Conservation (phyloP, 1,140 invertebrate genomes). For the Parapsyche elsis region DNA sequence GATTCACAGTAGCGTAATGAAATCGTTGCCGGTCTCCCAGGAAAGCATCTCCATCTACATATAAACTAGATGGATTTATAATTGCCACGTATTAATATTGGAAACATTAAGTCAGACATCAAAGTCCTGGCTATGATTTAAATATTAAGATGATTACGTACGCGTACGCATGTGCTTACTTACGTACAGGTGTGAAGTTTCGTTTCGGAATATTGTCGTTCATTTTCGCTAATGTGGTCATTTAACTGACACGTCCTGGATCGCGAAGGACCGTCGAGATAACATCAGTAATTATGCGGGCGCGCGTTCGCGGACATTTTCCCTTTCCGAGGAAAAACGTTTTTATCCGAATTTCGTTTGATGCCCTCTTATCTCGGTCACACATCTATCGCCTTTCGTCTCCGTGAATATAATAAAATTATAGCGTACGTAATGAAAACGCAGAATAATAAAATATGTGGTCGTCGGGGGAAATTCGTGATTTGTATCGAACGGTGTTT, state of each 20-base stretch:
- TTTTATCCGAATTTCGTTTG: not conserved
- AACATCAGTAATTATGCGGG: conserved; percentile 34
- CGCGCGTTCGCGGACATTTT: conserved; percentile 12
- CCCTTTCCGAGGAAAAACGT: not conserved
- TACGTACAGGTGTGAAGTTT: not conserved
- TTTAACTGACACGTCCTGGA: not conserved
- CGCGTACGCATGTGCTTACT: not conserved
- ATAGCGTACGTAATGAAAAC: not conserved
- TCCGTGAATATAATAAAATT: not conserved
- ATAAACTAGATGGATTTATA: conserved; percentile 23
- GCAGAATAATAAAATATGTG: too few relatives aligned
- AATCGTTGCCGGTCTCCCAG: not conserved
- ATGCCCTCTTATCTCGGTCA: not conserved
- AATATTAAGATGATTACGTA: too few relatives aligned
- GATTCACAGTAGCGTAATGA: conserved; percentile 10
- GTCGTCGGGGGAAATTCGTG: too few relatives aligned
- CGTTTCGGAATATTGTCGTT: not conserved
- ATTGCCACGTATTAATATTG: conserved; percentile 17
- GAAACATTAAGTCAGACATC: not conserved
- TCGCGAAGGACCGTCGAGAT: conserved; percentile 10
- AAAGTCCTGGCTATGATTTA: not conserved
- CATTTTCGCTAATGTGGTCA: conserved; percentile 10
- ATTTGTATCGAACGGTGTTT: too few relatives aligned
- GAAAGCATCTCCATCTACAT: not conserved
- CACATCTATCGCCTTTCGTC: conserved; percentile 1